Conservation (phyloP, 2,113 vertebrate species). For the Ciconia stormi region DNA sequence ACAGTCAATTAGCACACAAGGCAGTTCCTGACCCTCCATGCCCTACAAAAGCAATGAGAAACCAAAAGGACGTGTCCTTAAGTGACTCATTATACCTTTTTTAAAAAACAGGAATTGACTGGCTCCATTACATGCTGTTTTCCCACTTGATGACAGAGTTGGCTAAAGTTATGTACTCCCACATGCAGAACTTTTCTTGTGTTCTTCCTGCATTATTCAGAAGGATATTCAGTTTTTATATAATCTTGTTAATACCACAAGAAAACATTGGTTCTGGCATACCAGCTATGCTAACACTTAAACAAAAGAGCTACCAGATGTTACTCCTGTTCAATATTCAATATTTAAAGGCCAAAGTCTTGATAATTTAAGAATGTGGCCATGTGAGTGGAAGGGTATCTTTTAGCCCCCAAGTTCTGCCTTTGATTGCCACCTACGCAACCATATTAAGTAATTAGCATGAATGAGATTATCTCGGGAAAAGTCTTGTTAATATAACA, state of each 20-base stretch:
- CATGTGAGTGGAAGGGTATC: background rate
- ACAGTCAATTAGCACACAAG: conserved; percentile 61
- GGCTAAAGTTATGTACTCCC: background rate
- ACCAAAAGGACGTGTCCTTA: background rate
- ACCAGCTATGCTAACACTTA: background rate
- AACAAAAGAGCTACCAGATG: background rate
- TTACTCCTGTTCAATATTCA: background rate
- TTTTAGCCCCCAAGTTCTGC: background rate
- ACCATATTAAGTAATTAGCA: background rate
- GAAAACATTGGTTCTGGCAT: background rate
- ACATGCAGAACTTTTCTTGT: background rate
- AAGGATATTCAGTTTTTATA: background rate
- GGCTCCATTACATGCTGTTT: background rate
- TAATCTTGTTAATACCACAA: background rate
- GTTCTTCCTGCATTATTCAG: background rate
- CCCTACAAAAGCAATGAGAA: background rate
- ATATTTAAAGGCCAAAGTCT: background rate
- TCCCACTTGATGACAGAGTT: background rate
- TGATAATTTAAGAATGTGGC: background rate
- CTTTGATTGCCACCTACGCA: background rate
- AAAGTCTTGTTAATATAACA: background rate
- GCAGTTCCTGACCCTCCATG: conserved; percentile 67
- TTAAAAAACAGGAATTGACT: background rate
- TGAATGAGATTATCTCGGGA: background rate
- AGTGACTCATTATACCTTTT: background rate